Evolutionary conservation across 2,888 invertebrate species (phyloP).

Genomic region (Callyntrura sp.): DNA sequence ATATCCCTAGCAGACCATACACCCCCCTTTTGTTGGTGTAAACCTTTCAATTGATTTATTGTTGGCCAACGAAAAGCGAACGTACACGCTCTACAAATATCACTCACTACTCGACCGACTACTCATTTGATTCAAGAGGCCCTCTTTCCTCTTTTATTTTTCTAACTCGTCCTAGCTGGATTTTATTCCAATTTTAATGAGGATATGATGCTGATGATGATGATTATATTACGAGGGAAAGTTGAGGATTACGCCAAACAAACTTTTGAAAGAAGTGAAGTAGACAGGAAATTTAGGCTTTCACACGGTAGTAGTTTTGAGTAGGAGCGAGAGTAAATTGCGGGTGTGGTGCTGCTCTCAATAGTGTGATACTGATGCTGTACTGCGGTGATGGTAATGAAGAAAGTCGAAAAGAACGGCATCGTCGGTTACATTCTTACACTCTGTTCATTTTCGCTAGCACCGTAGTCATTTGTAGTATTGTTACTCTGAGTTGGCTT

Average conservation of each 20-base stretch:
- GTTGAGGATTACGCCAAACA: constrained; percentile 47
- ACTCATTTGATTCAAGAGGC: constrained; percentile 15
- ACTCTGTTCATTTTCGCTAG: too few relatives aligned
- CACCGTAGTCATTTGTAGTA: too few relatives aligned
- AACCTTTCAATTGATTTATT: constrained; percentile 49
- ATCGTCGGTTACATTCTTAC: too few relatives aligned
- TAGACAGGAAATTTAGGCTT: neutral
- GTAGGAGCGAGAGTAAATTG: neutral
- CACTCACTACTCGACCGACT: neutral
- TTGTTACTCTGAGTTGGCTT: too few relatives aligned
- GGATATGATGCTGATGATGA: neutral
- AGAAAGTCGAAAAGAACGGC: too few relatives aligned
- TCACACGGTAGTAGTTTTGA: neutral
- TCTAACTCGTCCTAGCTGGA: constrained; percentile 24
- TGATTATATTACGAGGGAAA: constrained; percentile 20
- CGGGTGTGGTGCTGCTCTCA: too few relatives aligned
- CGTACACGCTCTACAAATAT: too few relatives aligned
- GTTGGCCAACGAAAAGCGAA: constrained; percentile 20
- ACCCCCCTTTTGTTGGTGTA: neutral
- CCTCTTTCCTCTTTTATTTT: neutral
- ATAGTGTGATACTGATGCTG: too few relatives aligned
- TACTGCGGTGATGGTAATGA: neutral
- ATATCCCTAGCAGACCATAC: neutral
- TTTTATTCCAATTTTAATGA: constrained; percentile 51
- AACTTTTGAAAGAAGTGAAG: constrained; percentile 21